These are phyloP conservation scores for Gymnopithys bicolor DNA, from an alignment of 2,797 vertebrate genomes.

Conservation along the genomic window DNA sequence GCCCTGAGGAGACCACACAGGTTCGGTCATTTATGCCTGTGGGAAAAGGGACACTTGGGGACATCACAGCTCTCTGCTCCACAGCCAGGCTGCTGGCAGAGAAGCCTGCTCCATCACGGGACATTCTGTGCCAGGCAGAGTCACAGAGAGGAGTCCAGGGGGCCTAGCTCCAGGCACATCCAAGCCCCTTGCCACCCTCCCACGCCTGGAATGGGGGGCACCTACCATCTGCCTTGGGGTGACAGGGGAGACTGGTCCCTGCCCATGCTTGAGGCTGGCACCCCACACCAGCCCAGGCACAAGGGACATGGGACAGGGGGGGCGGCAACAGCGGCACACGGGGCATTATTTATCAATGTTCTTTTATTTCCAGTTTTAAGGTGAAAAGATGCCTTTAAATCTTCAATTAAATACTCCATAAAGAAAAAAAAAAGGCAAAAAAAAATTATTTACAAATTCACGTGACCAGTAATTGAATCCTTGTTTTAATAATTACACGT, in stretches of 20 bases:
- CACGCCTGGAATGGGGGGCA: not conserved
- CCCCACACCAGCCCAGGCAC: not conserved
- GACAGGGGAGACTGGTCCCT: not conserved
- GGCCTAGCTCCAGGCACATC: not conserved
- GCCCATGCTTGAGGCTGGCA: not conserved
- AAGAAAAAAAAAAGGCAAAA: constrained; percentile 67
- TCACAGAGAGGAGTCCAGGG: fast-evolving
- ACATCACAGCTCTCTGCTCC: not conserved
- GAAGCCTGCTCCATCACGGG: fast-evolving
- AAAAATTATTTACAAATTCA: constrained; percentile 92
- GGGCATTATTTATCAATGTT: constrained; percentile 76
- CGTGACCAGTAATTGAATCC: constrained; percentile 86
- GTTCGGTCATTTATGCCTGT: too few relatives aligned
- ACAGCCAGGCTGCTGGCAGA: not conserved
- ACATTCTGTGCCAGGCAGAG: not conserved
- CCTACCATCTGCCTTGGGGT: not conserved
- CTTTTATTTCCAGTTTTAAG: constrained; percentile 91
- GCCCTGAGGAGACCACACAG: too few relatives aligned
- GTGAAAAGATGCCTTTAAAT: constrained; percentile 90
- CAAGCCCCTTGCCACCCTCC: not conserved
- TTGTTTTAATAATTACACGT: constrained; percentile 86
- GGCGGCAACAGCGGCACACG: constrained; percentile 64
- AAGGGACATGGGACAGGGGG: not conserved
- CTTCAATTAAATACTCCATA: constrained; percentile 95
- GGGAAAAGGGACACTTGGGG: not conserved